phyloP scores from a whole-genome alignment of 2,113 vertebrate genomes.

The Tragelaphus strepsiceros region DNA sequence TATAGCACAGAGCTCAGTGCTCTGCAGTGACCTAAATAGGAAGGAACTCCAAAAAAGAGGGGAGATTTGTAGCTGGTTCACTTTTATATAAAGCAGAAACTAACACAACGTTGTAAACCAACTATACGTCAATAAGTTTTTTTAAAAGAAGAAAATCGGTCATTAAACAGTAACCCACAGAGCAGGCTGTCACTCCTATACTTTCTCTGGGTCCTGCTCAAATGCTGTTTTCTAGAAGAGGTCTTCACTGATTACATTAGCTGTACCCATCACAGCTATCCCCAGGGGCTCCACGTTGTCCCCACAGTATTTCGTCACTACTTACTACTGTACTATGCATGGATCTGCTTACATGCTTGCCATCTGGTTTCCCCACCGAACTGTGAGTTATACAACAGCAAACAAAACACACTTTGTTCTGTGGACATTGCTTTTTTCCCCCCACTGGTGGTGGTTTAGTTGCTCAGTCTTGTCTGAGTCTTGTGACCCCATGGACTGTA shows the following conservation, averaged over 20 bases:
- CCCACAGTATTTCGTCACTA: background rate
- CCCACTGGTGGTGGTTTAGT: background rate
- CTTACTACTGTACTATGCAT: background rate
- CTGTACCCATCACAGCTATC: background rate
- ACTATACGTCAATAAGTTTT: background rate
- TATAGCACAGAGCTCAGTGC: background rate
- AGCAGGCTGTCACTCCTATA: background rate
- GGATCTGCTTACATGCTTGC: background rate
- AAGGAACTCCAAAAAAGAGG: background rate
- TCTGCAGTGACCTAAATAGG: background rate
- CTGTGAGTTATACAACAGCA: background rate
- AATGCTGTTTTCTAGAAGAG: background rate
- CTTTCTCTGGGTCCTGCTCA: background rate
- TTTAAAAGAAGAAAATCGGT: background rate
- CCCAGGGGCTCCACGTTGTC: background rate
- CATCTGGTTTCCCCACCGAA: background rate
- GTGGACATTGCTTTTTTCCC: background rate
- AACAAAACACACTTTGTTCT: background rate
- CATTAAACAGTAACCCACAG: background rate
- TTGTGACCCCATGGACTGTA: background rate
- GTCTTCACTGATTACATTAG: background rate
- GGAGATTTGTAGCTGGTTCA: background rate
- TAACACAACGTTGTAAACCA: background rate
- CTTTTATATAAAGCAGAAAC: background rate
- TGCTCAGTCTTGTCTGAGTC: rapidly evolving